Evolutionary conservation across 37 sponge, comb jelly and placozoan species (phyloP).

Genomic region (Chondrilla cf. caribensis): DNA sequence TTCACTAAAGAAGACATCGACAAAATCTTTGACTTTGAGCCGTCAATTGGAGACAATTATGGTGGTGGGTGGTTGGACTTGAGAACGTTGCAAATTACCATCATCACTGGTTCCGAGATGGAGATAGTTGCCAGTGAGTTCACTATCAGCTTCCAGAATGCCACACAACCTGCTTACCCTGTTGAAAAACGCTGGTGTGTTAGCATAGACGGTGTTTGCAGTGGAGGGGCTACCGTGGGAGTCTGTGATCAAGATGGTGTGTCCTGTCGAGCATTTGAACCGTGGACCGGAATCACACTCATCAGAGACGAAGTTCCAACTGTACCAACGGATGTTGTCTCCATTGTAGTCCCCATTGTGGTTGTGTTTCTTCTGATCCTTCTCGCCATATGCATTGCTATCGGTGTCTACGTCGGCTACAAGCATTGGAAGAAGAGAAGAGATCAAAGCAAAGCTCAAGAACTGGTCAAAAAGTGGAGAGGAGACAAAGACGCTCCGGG

Average conservation of each 20-base stretch:
- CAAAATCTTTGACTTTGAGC: slow-evolving; percentile 59
- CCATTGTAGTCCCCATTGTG: slow-evolving; percentile 52
- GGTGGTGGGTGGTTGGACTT: slow-evolving; percentile 62
- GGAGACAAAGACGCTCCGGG: slow-evolving; percentile 62
- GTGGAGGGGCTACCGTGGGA: slow-evolving; percentile 42
- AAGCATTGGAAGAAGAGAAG: slow-evolving; percentile 47
- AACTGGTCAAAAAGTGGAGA: slow-evolving; percentile 70
- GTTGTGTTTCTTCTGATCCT: slow-evolving; percentile 38
- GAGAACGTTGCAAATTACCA: slow-evolving; percentile 51
- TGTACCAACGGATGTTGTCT: background rate
- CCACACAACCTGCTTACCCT: slow-evolving; percentile 22
- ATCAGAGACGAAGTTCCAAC: slow-evolving; percentile 41
- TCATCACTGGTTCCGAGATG: slow-evolving; percentile 27
- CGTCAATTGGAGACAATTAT: slow-evolving; percentile 65
- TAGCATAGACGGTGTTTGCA: slow-evolving; percentile 61
- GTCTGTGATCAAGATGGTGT: slow-evolving; percentile 49
- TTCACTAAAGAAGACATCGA: slow-evolving; percentile 63
- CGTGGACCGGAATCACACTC: slow-evolving; percentile 21
- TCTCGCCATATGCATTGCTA: slow-evolving; percentile 23
- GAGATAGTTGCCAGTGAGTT: slow-evolving; percentile 15
- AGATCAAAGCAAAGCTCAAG: slow-evolving; percentile 53
- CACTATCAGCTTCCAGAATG: slow-evolving; percentile 48
- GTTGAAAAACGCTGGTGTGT: slow-evolving; percentile 62
- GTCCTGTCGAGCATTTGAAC: slow-evolving; percentile 74
- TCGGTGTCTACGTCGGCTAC: slow-evolving; percentile 50